These are phyloP conservation scores for Pseudorectes ferrugineus DNA, from an alignment of 2,113 vertebrate genomes.

Conservation along the genomic window DNA sequence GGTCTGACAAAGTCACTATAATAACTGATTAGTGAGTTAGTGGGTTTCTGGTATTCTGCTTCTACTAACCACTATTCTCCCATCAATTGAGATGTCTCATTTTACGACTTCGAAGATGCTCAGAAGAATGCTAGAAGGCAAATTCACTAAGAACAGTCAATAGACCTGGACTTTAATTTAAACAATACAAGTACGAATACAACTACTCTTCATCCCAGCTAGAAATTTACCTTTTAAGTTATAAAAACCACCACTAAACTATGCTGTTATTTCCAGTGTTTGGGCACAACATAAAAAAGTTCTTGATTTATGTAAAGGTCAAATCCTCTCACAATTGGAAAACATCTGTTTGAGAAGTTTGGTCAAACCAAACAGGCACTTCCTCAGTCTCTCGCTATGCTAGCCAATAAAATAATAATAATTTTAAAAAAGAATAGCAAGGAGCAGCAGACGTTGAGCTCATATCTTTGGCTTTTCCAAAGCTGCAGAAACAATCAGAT, in stretches of 20 bases:
- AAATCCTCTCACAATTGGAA: conserved; percentile 54
- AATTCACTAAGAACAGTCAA: background rate
- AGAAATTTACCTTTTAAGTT: conserved; percentile 35
- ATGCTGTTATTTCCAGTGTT: conserved; percentile 17
- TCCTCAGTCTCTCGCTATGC: background rate
- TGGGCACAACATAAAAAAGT: conserved; percentile 51
- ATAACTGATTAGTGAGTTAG: background rate
- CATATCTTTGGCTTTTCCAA: background rate
- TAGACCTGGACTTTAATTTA: background rate
- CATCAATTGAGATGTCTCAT: background rate
- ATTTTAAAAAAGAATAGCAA: background rate
- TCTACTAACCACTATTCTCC: background rate
- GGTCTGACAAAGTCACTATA: background rate
- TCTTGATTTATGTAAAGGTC: conserved; percentile 61
- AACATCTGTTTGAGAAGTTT: conserved; percentile 52
- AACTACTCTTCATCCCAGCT: background rate
- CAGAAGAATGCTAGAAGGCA: background rate
- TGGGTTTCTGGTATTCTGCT: background rate
- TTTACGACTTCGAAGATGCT: background rate
- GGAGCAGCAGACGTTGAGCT: background rate
- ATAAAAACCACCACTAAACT: background rate
- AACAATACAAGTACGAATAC: conserved; percentile 9
- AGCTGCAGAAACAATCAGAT: background rate
- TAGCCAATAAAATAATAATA: background rate
- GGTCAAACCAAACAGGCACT: background rate